A percentile compares a stretch with the other conserved stretches of the same genome.
Conservation (phyloP, 2,113 vertebrate species). For the Enhydra lutris region DNA sequence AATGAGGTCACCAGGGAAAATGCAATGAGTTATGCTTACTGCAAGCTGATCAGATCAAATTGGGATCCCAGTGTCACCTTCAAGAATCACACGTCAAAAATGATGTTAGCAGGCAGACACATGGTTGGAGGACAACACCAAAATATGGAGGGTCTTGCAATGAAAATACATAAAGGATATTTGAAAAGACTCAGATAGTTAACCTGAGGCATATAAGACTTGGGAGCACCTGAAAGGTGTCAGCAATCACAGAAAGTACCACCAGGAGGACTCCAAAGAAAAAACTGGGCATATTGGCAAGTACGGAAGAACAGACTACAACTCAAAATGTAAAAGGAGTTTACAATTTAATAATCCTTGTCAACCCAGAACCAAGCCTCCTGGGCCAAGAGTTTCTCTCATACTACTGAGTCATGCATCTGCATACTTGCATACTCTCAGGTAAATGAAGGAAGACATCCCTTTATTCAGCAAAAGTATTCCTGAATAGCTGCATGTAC, state of each 20-base stretch:
- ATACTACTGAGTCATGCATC: not conserved
- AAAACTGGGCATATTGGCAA: not conserved
- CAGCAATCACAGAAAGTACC: not conserved
- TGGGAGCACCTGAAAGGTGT: not conserved
- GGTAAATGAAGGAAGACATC: not conserved
- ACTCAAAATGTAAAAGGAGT: not conserved
- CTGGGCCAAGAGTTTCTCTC: not conserved
- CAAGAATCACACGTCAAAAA: not conserved
- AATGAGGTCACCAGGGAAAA: not conserved
- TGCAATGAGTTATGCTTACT: not conserved
- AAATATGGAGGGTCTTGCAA: not conserved
- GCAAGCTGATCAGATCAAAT: not conserved
- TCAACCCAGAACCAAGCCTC: not conserved
- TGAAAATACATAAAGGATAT: not conserved
- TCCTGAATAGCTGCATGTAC: conserved; percentile 29
- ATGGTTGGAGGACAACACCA: not conserved
- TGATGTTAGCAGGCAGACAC: not conserved
- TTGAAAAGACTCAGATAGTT: not conserved
- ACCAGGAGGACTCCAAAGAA: not conserved
- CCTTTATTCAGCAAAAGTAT: conserved; percentile 46
- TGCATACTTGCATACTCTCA: not conserved
- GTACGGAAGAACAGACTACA: not conserved
- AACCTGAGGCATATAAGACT: not conserved
- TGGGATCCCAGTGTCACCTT: not conserved
- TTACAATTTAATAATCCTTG: not conserved